Conservation (phyloP, 2,888 invertebrate genomes). For the Drosophila demipolita region DNA sequence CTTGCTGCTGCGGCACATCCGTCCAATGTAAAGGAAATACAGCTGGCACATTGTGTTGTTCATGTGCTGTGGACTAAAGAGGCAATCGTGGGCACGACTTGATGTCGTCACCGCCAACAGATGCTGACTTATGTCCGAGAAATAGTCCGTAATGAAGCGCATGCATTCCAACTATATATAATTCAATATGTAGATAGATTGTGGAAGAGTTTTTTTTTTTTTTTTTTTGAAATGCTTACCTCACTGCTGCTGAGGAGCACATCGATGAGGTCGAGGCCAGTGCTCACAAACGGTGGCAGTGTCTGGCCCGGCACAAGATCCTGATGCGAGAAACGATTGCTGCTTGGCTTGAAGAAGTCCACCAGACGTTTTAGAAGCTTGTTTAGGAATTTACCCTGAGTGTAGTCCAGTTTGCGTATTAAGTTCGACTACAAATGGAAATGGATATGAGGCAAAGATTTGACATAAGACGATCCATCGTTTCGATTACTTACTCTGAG, state of each 20-base stretch:
- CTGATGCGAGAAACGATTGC: slow-evolving; percentile 93
- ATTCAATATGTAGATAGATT: background rate
- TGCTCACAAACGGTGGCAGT: slow-evolving; percentile 83
- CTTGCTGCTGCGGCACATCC: slow-evolving; percentile 90
- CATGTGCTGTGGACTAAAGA: slow-evolving; percentile 95
- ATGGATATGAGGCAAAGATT: background rate
- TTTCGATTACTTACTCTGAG: slow-evolving; percentile 87
- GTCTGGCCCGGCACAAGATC: slow-evolving; percentile 87
- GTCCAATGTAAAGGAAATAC: slow-evolving; percentile 97
- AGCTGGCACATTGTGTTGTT: slow-evolving; percentile 95
- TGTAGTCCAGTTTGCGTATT: slow-evolving; percentile 88
- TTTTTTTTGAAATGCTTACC: slow-evolving; percentile 48
- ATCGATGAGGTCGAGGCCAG: slow-evolving; percentile 84
- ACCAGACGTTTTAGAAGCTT: slow-evolving; percentile 91
- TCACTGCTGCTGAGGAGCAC: slow-evolving; percentile 82
- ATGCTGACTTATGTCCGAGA: slow-evolving; percentile 92
- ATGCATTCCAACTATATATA: slow-evolving; percentile 88
- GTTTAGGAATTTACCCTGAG: slow-evolving; percentile 86
- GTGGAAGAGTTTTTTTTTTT: background rate
- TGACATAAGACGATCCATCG: background rate
- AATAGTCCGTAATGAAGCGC: slow-evolving; percentile 91
- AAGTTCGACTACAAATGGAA: slow-evolving; percentile 83
- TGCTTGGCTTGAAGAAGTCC: slow-evolving; percentile 94
- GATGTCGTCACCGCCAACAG: slow-evolving; percentile 90
- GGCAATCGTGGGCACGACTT: slow-evolving; percentile 92